Evolutionary conservation across 92 coral and sea anemone genomes (phyloP), one percentile per base, ranked within the genome.

Genomic region (Pocillopora meandrina): DNA sequence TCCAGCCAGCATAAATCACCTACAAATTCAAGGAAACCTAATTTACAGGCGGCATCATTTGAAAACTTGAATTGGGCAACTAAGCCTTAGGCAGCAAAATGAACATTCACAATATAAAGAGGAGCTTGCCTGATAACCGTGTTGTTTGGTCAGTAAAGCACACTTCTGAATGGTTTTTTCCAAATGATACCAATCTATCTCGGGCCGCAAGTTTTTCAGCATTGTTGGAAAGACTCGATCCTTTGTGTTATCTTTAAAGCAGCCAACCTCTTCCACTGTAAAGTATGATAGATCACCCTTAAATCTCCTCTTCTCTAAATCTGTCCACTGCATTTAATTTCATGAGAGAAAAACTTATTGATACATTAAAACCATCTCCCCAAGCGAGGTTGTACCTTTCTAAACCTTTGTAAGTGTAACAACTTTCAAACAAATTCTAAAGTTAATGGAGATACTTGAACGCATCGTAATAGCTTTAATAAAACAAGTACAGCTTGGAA

Each of bases 161-260:
- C 98, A 95, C 19, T 84, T 84, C 58, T 73, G 76, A 68, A 92
- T 71, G n/a, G 93, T 94, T 72, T 84, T 89, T 70, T 84, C 88
- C 91, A 95, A 82, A 84, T 95, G 87, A 72, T 83, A 83, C 98
- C 98, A 95, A 86, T 92, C 87, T 36, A 95, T 95, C 34, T 61
- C 57, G 3, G 67, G n/a, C 2, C 98, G 93, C 56, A 95, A 72
- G 77, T 92, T 87, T 49, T 88, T 89, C 47, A 82, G 65, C 20
- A 80, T 14, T 60, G 23, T 61, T 10, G 90, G 92, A 61, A 95
- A 76, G 13, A 92, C 75, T 56, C 20, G 20, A 12, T 19, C 10
- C 1, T 55, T 9, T 0, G n/a, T 16, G 17, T 76, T 61, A 65
- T 95, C 95, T 20, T n/a, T 34, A 76, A 87, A 95, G 72, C 98